phyloP scores from a whole-genome alignment of 2,888 invertebrate genomes.

The Holacanthella duospinosa region DNA sequence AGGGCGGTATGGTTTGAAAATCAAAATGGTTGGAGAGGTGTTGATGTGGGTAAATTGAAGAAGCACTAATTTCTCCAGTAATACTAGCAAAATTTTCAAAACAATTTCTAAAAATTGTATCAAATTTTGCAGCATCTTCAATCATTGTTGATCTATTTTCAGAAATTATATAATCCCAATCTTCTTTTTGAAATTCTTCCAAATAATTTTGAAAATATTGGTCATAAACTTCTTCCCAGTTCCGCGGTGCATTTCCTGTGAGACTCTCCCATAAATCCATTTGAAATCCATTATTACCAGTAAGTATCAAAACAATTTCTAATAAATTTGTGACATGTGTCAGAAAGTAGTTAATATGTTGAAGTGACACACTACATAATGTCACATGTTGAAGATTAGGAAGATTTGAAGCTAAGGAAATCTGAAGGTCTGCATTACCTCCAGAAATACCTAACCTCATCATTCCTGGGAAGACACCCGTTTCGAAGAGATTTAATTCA shows the following conservation, averaged over 20 bases:
- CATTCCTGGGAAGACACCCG: background rate
- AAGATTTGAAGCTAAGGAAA: background rate
- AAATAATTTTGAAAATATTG: background rate
- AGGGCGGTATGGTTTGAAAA: background rate
- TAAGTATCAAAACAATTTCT: background rate
- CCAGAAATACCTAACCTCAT: background rate
- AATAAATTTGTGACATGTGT: background rate
- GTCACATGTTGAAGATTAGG: background rate
- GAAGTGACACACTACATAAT: background rate
- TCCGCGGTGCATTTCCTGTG: background rate
- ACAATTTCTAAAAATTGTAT: background rate
- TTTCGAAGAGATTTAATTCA: background rate
- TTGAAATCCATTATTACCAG: background rate
- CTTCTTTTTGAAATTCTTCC: background rate
- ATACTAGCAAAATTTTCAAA: background rate
- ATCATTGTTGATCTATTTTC: background rate
- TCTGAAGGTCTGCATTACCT: background rate
- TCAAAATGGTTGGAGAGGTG: background rate
- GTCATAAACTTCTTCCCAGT: background rate
- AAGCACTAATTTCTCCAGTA: background rate
- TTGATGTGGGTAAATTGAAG: background rate
- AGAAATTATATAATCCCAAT: background rate
- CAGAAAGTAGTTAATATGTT: background rate
- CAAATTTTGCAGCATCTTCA: background rate
- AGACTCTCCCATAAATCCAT: background rate